Evolutionary conservation across 1,140 invertebrate species (phyloP).

Genomic region (Papilio aristodemus): DNA sequence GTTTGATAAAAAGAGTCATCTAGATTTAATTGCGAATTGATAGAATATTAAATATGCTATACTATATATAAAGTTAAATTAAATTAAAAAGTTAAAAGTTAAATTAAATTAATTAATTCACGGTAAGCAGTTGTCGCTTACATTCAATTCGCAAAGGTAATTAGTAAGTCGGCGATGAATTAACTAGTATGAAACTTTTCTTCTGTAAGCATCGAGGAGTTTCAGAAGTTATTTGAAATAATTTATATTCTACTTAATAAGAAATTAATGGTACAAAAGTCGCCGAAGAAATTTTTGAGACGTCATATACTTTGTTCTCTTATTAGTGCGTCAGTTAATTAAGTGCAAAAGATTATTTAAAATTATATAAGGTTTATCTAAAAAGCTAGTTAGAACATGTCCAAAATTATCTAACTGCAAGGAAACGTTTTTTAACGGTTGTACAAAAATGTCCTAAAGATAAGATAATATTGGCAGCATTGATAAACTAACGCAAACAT

Average conservation of each 20-base stretch:
- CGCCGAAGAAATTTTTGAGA: too few species aligned
- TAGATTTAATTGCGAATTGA: too few species aligned
- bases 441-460: neutral
- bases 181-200: neutral
- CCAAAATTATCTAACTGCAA: neutral
- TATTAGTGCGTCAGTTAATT: neutral
- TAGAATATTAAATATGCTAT: too few species aligned
- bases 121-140: too few species aligned
- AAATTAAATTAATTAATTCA: too few species aligned
- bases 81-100: too few species aligned
- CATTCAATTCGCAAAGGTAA: neutral
- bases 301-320: neutral
- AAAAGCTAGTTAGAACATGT: neutral
- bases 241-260: conserved; percentile 1
- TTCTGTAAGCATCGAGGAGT: neutral
- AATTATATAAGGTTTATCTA: neutral
- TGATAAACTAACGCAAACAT: conserved; percentile 3
- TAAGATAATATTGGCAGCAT: conserved; percentile 19
- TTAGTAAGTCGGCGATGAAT: neutral
- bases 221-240: neutral
- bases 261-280: neutral
- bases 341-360: too few species aligned
- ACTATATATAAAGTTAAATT: too few species aligned
- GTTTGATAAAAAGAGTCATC: neutral
- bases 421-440: conserved; percentile 22